A percentile compares a stretch with the other conserved stretches of the same genome.
Evolutionary conservation across 1,140 invertebrate species (phyloP).

Genomic region (Dysdera silvatica): DNA sequence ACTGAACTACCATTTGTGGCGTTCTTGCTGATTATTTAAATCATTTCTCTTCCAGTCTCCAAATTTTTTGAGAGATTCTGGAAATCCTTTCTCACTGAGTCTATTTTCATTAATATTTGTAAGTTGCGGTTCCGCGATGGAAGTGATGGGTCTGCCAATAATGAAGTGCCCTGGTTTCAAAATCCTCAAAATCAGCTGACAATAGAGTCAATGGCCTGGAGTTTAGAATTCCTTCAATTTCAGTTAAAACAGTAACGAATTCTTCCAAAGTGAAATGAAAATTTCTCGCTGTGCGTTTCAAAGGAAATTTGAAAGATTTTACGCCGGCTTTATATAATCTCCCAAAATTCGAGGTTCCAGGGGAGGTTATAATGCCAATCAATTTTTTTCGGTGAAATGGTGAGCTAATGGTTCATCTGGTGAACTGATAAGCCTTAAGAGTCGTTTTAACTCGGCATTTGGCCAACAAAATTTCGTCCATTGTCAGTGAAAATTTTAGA

Average conservation of each 20-base stretch:
- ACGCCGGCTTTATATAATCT: slow-evolving; percentile 27
- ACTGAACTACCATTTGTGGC: too few species aligned
- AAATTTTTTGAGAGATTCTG: too few species aligned
- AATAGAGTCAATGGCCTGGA: neutral
- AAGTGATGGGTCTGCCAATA: too few species aligned
- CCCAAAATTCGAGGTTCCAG: slow-evolving; percentile 41
- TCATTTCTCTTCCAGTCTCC: too few species aligned
- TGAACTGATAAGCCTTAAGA: neutral
- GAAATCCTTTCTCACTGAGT: too few species aligned
- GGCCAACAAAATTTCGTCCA: neutral
- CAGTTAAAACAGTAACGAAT: neutral
- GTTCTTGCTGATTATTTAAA: too few species aligned
- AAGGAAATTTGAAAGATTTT: slow-evolving; percentile 33
- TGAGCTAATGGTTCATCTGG: neutral
- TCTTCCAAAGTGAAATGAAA: neutral
- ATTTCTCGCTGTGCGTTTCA: slow-evolving; percentile 14
- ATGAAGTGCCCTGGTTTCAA: too few species aligned
- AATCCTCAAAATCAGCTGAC: neutral
- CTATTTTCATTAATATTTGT: too few species aligned
- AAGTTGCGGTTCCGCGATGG: too few species aligned
- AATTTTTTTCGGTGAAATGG: neutral
- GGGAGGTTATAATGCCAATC: slow-evolving; percentile 43
- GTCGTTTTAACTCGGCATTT: neutral
- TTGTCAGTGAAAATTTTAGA: neutral
- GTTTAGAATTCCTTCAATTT: neutral